Evolutionary conservation across 2,797 vertebrate genomes (phyloP).

Genomic region (Manis javanica): DNA sequence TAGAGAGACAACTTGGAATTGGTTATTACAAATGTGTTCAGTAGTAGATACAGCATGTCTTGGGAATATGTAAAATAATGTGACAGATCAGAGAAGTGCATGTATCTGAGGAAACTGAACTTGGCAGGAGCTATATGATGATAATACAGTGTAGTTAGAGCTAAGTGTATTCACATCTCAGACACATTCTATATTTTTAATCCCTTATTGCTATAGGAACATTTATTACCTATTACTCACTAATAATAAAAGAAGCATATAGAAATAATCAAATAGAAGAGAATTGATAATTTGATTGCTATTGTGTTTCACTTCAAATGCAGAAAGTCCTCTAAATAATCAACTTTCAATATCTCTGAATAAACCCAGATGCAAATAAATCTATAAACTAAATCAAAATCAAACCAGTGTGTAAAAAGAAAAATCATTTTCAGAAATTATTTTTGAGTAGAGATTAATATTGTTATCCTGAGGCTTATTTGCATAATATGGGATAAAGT

Average conservation of each 20-base stretch:
- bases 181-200: neutral
- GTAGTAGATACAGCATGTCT: neutral
- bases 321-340: neutral
- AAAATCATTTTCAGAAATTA: neutral
- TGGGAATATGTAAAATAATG: neutral
- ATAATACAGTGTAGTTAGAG: neutral
- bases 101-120: neutral
- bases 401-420: neutral
- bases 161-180: neutral
- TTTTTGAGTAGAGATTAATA: neutral
- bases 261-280: slow-evolving; percentile 2
- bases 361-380: neutral
- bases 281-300: neutral
- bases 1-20: neutral
- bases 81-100: neutral
- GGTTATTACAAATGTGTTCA: neutral
- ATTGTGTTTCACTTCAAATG: neutral
- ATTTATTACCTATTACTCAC: neutral
- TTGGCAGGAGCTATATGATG: neutral
- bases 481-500: neutral
- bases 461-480: neutral
- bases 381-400: slow-evolving; percentile 20
- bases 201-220: neutral
- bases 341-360: neutral
- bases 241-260: neutral